Base-by-base conservation (phyloP, 1,140 invertebrate genomes). In the Macrotrachela quadricornifera region DNA sequence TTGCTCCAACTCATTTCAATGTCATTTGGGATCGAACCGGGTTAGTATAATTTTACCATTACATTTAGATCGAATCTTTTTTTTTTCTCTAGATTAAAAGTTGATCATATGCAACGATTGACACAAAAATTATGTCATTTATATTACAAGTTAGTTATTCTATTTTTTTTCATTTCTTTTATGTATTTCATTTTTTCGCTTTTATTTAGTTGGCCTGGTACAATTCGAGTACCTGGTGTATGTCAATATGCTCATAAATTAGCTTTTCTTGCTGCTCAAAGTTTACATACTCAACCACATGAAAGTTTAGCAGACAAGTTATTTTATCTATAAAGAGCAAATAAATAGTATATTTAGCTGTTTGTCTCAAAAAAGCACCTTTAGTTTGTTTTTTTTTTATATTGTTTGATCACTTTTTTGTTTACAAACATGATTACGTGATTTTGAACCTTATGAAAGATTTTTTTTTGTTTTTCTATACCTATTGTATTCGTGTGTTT, bases 61-160 rank as follows among this genome's bases (percentile, higher is more conserved):
- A 30, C 21, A 30, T 30, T 2, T 30, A 4, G 21, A 30, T 30
- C 3, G 21, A 30, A 30, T 30, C 21, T 30, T 30, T 8, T 30
- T 30, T 30, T 8, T 30, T 8, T 14, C 14, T 66, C 75, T 6
- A 73, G 72, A 0, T 63, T 82, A 6, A 59, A 63, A 30, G 71
- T 80, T 0, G 80, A 83, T 53, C 71, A 76, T 51, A 62, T 88
- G 51, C 88, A 95, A 68, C 71, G 78, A 13, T 60, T 87, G 1
- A 75, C 82, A 0, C 86, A 80, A 59, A 85, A 84, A 64, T 65
- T 85, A 59, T 79, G 77, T 50, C 84, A 90, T 59, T 68, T 85
- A 66, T 87, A 87, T 57, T 87, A 76, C 61, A 87, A 87, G 64
- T 85, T 86, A 86, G 76, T 69, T 45, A 44, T 46, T 18, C 39